Base-by-base conservation (phyloP, 92 coral and sea anemone genomes). In the Pocillopora meandrina region DNA sequence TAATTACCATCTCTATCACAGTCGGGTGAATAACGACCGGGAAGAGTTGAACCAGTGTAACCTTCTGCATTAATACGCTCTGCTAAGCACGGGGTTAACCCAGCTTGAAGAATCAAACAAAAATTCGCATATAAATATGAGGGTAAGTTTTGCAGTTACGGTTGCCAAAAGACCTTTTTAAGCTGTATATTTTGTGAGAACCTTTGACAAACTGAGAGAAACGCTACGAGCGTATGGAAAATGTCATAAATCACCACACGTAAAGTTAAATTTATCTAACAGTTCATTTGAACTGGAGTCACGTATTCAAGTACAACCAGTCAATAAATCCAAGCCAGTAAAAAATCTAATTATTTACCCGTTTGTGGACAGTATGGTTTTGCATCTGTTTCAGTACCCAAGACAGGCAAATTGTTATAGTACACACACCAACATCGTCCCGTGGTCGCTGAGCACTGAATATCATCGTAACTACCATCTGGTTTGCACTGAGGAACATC, bases 391-490 rank as follows among this genome's bases (percentile, higher is more conserved):
- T 88, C 85, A 52, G 98, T 92, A 71, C 92, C 83, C 1, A 33
- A 68, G 57, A 86, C 84, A 74, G 90, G 93, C 36, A 88, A 36
- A 71, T 95, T 95, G 88, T 85, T 79, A 16, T 74, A 73, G 71
- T 88, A 95, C 19, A 95, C 98, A 81, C 98, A 95, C 98, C 98
- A 95, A 82, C 98, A 95, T 56, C 89, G 80, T 33, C 87, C 92
- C 35, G 91, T 84, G 72, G 86, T 77, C 17, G 89, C 74, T 61
- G 90, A 89, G 74, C 98, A 95, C 87, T 95, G 98, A 23, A 94
- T 63, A 23, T 87, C 85, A 64, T 81, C 86, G 82, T 82, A 95
- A 75, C 95, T 89, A 23, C 98, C 98, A 56, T 94, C 98, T 12
- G 84, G 87, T 59, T 72, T 92, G 78, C 98, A 94, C 77, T 82